Conservation (phyloP, 2,888 invertebrate species). For the Quadroppia sp. region DNA sequence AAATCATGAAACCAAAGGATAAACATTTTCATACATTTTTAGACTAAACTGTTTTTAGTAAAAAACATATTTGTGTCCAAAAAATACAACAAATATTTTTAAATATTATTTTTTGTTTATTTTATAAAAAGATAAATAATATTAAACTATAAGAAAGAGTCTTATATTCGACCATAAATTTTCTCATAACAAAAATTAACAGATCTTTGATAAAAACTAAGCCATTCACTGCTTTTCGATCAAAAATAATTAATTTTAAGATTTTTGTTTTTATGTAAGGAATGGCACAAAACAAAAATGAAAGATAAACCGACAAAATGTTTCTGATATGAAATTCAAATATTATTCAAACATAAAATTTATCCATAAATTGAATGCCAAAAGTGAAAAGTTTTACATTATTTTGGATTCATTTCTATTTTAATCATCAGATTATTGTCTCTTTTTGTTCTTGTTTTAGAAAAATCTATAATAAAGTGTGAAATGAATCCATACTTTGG, state of each 20-base stretch:
- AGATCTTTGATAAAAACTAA: slow-evolving; percentile 1
- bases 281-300: not conserved
- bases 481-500: not conserved
- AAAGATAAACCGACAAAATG: slow-evolving; percentile 13
- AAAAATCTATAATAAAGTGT: slow-evolving; percentile 9
- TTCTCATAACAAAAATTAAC: not conserved
- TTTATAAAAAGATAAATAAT: not conserved
- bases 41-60: too few relatives aligned
- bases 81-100: too few relatives aligned
- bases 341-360: too few relatives aligned
- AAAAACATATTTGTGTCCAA: too few relatives aligned
- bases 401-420: not conserved
- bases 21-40: too few relatives aligned
- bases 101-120: too few relatives aligned
- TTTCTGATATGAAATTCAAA: not conserved
- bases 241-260: slow-evolving; percentile 25
- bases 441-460: not conserved
- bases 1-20: too few relatives aligned
- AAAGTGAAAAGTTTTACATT: too few relatives aligned
- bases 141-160: not conserved
- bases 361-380: too few relatives aligned
- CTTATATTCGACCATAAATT: not conserved
- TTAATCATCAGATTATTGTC: not conserved
- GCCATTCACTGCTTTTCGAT: slow-evolving; percentile 7
- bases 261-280: not conserved